These are phyloP conservation scores for Oryzias woworae DNA, from an alignment of 2,113 vertebrate species.

Conservation along the genomic window DNA sequence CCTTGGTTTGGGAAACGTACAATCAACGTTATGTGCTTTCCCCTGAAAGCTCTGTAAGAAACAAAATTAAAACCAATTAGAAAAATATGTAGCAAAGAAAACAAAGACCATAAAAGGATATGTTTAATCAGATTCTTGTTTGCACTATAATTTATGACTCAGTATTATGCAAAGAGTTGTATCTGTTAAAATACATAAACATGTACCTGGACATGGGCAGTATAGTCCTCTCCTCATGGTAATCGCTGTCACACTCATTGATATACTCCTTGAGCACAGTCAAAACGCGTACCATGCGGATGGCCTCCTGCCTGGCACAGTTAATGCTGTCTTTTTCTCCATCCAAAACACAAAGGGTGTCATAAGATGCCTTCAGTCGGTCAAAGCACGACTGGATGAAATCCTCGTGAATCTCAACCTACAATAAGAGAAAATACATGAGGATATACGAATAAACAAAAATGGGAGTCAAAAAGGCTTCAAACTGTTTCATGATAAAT, in stretches of 20 bases:
- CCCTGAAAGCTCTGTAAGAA: slow-evolving; percentile 90
- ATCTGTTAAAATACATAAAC: background rate
- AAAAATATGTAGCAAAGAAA: background rate
- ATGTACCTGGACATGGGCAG: slow-evolving; percentile 97
- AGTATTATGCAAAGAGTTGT: too few species aligned
- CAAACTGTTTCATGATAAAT: too few species aligned
- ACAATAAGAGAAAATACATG: background rate
- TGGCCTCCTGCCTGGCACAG: slow-evolving; percentile 96
- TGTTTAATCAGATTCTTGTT: too few species aligned
- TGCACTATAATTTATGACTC: too few species aligned
- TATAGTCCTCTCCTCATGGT: slow-evolving; percentile 98
- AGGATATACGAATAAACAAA: background rate
- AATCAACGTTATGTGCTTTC: slow-evolving; percentile 95
- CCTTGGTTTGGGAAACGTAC: slow-evolving; percentile 99
- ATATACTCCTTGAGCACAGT: slow-evolving; percentile 98
- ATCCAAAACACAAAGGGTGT: slow-evolving; percentile 96
- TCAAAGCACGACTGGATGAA: slow-evolving; percentile 99
- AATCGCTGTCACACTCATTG: slow-evolving; percentile 99
- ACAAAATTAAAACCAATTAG: background rate
- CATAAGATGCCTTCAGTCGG: slow-evolving; percentile 97
- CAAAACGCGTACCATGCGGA: slow-evolving; percentile 97
- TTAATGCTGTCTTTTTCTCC: slow-evolving; percentile 99
- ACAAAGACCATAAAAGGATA: background rate
- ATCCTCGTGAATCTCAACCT: slow-evolving; percentile 99
- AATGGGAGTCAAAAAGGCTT: background rate